Base-by-base conservation (phyloP, 2,113 vertebrate species). In the Dinomys branickii region DNA sequence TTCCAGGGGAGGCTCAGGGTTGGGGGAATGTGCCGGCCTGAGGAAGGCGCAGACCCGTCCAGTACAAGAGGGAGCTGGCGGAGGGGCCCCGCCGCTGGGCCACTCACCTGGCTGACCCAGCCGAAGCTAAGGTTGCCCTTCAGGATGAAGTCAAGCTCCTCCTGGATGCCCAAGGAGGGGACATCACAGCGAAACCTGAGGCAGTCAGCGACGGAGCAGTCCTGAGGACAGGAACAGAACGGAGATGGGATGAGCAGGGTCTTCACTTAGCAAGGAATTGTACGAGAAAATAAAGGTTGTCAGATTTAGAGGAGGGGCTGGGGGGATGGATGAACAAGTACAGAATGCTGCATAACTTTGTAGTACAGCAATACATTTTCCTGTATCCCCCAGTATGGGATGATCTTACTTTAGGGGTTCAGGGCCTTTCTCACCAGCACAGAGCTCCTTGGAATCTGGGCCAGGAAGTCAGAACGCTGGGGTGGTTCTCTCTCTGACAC, bases 51-150 rank as follows among this genome's bases (percentile, higher is more conserved):
- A 58, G 33, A 50, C 58, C 71, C 17, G 10, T 0, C 17, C 14
- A 73, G 65, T 7, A 1, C 65, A 14, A 16, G 61, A 13, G 1
- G 96, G 38, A 33, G 19, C 3, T 3, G 13, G 81, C 56, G 41
- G 0, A 20, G 56, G 44, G 24, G 20, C n/a, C 8, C 67, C 85
- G 85, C 85, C 12, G 0, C 8, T 35, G 73, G 82, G 41, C 47
- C 47, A 82, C 65, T 4, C 97, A 99, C 99, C 98, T 99, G 98
- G 75, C 98, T 95, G 86, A 99, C 91, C 99, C 99, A 99, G 44
- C n/a, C 26, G 2, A 99, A 99, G 92, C 98, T 98, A 6, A 99
- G 95, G 87, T 98, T 98, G 38, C 98, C 99, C 85, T 98, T 98
- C 86, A 99, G 98, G 38, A 33, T 95, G 96, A 98, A 99, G 2